Percentiles rank a stretch among this genome's conserved stretches.
phyloP scores from a whole-genome alignment of 2,113 vertebrate species.

The Phylloscopus trochiloides region DNA sequence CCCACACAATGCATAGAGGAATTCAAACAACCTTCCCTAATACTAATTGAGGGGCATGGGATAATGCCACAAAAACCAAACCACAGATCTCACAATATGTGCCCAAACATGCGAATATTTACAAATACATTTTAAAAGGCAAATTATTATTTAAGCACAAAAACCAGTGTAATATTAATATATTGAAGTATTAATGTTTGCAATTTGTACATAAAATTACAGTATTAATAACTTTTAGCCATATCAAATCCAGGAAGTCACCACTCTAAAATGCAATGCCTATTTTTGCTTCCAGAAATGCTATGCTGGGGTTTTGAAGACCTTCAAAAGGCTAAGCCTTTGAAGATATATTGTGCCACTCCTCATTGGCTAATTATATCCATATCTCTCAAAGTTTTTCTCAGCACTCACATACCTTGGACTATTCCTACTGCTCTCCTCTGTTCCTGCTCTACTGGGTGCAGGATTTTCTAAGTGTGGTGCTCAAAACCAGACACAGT shows the following conservation, averaged over 20 bases:
- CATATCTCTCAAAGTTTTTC: neutral
- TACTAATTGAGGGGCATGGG: rapidly evolving
- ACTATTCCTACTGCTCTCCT: neutral
- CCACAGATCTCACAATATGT: neutral
- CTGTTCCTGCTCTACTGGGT: neutral
- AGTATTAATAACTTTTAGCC: neutral
- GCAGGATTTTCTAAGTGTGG: neutral
- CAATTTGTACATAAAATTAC: neutral
- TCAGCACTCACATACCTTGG: neutral
- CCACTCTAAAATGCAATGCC: neutral
- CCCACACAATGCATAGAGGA: neutral
- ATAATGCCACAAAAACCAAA: neutral
- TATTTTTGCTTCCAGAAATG: neutral
- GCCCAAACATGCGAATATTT: neutral
- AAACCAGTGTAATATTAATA: neutral
- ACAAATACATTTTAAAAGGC: neutral
- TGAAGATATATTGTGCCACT: neutral
- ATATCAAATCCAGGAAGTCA: neutral
- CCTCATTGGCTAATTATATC: neutral
- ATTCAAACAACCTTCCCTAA: neutral
- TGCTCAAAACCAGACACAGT: neutral
- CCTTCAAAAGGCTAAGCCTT: neutral
- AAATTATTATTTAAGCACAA: neutral
- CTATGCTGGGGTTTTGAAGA: neutral
- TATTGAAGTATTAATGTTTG: neutral